Evolutionary conservation across 2,797 vertebrate genomes (phyloP).

Genomic region (Gymnothorax reevesii): DNA sequence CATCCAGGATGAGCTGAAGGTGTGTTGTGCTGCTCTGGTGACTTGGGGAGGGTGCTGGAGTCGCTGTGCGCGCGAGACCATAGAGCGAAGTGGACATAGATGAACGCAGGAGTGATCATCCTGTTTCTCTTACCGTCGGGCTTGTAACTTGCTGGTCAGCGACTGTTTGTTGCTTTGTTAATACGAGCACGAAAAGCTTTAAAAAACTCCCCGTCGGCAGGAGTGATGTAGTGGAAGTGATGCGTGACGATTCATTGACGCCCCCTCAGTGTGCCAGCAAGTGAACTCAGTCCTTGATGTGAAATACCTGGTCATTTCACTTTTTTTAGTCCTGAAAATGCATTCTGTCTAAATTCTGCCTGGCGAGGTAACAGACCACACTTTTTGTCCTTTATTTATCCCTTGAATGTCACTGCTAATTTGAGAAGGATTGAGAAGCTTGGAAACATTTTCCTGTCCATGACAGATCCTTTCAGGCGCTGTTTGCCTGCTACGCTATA

Average conservation of each 20-base stretch:
- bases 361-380: not conserved
- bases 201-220: conserved; percentile 43
- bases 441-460: conserved; percentile 5
- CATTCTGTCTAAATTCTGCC: not conserved
- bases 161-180: conserved; percentile 63
- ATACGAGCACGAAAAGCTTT: conserved; percentile 7
- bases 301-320: not conserved
- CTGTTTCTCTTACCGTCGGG: conserved; percentile 43
- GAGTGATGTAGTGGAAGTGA: conserved; percentile 65
- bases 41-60: not conserved
- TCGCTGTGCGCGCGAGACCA: conserved; percentile 47
- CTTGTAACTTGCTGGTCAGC: conserved; percentile 41
- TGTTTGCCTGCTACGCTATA: conserved; percentile 59
- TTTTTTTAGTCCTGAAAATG: not conserved
- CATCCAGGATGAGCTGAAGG: conserved; percentile 39
- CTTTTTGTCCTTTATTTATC: not conserved
- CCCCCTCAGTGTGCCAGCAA: conserved; percentile 35
- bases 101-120: conserved; percentile 57
- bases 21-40: not conserved
- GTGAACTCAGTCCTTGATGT: not conserved
- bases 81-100: conserved; percentile 52
- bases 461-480: conserved; percentile 44
- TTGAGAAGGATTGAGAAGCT: not conserved
- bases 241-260: conserved; percentile 44
- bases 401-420: not conserved